Percentiles rank a stretch among this genome's conserved stretches.
Conservation (phyloP, 2,888 invertebrate species). For the Clivina fossor region DNA sequence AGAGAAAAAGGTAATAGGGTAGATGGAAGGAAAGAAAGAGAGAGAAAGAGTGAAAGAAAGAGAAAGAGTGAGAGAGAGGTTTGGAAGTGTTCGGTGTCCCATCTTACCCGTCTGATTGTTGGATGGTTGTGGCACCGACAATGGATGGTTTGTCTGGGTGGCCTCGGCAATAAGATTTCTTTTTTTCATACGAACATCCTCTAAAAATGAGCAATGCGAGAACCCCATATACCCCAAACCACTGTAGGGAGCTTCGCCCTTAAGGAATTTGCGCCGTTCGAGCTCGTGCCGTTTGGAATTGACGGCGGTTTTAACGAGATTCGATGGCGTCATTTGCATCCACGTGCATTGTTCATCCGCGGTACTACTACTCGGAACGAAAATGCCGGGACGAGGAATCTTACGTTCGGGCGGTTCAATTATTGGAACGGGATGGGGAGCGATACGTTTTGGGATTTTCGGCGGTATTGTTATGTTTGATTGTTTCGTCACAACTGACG, state of each 20-base stretch:
- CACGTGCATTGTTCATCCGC: slow-evolving; percentile 40
- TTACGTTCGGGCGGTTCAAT: slow-evolving; percentile 45
- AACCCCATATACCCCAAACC: slow-evolving; percentile 45
- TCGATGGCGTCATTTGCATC: slow-evolving; percentile 59
- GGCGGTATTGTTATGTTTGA: slow-evolving; percentile 36
- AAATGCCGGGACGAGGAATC: slow-evolving; percentile 48
- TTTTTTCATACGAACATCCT: slow-evolving; percentile 53
- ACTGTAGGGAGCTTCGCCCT: slow-evolving; percentile 46
- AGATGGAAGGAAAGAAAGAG: background rate
- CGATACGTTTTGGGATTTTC: slow-evolving; percentile 43
- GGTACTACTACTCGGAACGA: slow-evolving; percentile 42
- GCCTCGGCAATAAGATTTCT: slow-evolving; percentile 54
- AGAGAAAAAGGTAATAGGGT: slow-evolving; percentile 7
- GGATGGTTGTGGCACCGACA: slow-evolving; percentile 54
- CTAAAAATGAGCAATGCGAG: slow-evolving; percentile 39
- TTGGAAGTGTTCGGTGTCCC: slow-evolving; percentile 44
- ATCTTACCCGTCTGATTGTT: slow-evolving; percentile 63
- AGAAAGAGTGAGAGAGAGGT: slow-evolving; percentile 36
- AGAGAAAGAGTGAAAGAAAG: slow-evolving; percentile 9
- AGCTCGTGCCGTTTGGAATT: slow-evolving; percentile 63
- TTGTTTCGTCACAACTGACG: slow-evolving; percentile 37
- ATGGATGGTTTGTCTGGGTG: slow-evolving; percentile 54
- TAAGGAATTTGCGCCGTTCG: slow-evolving; percentile 57
- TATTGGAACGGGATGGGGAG: slow-evolving; percentile 49
- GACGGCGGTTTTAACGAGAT: slow-evolving; percentile 65